Evolutionary conservation across 1,140 invertebrate genomes (phyloP), one percentile per base, ranked within the genome.

Genomic region (Sinonovacula constricta): DNA sequence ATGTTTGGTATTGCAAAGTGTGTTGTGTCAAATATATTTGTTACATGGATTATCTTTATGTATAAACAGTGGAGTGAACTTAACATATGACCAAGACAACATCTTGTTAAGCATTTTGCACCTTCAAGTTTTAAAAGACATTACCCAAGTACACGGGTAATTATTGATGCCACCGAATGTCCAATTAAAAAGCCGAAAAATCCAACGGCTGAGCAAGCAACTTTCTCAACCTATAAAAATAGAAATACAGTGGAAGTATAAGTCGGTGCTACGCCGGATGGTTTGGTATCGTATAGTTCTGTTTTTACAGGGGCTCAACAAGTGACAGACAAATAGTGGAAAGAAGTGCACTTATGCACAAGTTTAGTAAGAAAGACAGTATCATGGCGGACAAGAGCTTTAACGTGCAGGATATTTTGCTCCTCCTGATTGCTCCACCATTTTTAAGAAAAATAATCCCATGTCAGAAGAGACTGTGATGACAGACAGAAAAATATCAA

Each of bases 171-270:
- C 18, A 86, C 83, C 30, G 85, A 88, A 81, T 85, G 82, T 31
- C 83, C 82, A 5, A 79, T 88, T 3, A 76, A 72, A 74, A 78
- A 78, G 60, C 72, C 75, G 26, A 77, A 54, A 24, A 70, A 70
- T 74, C 80, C 81, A 56, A 75, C 59, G 49, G 74, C 83, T 33
- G 84, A 89, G 68, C 84, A 87, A 63, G 81, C 81, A 60, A 86
- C 85, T 18, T 88, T 86, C 70, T 87, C 82, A 28, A 78, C 81
- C 0, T 84, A 87, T 76, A 88, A 87, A 51, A 88, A 88, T 57
- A 69, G 81, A 59, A 81, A 82, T 59, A 82, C 66, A 31, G 63
- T 83, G 15, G 81, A 85, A 66, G 59, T 74, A 22, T 33, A 84
- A 5, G 67, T 81, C 14, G 81, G 85, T 26, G 56, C 75, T 14